phyloP scores from a whole-genome alignment of 2,797 vertebrate species.

The Gallinago solitaria region DNA sequence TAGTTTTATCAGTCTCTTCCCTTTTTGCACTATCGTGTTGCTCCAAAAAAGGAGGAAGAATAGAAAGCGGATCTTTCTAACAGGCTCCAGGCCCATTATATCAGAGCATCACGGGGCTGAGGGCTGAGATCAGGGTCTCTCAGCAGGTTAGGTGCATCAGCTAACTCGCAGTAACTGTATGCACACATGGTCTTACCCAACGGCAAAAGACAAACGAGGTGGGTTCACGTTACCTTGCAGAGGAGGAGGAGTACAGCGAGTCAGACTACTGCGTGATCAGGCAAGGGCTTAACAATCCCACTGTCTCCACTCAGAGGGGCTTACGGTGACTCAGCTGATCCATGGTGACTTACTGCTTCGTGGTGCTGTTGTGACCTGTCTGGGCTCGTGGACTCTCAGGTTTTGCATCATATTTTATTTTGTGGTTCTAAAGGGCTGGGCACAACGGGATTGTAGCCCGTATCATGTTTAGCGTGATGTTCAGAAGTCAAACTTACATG shows the following conservation, averaged over 20 bases:
- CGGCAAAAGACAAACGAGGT: neutral
- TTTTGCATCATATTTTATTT: neutral
- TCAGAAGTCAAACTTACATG: neutral
- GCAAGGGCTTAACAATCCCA: neutral
- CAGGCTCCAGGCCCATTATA: neutral
- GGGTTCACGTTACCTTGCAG: neutral
- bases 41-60: neutral
- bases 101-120: neutral
- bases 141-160: neutral
- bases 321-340: neutral
- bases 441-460: neutral
- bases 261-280: neutral
- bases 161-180: neutral
- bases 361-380: neutral
- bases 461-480: neutral
- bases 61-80: neutral
- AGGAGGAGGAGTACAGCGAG: neutral
- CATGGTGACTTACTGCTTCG: neutral
- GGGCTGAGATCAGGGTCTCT: neutral
- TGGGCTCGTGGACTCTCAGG: no score
- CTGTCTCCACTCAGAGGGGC: fast-evolving
- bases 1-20: neutral
- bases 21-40: neutral
- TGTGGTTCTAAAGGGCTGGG: neutral
- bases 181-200: neutral